Evolutionary conservation across 1,140 invertebrate species (phyloP).

Genomic region (Notospermus geniculatus): DNA sequence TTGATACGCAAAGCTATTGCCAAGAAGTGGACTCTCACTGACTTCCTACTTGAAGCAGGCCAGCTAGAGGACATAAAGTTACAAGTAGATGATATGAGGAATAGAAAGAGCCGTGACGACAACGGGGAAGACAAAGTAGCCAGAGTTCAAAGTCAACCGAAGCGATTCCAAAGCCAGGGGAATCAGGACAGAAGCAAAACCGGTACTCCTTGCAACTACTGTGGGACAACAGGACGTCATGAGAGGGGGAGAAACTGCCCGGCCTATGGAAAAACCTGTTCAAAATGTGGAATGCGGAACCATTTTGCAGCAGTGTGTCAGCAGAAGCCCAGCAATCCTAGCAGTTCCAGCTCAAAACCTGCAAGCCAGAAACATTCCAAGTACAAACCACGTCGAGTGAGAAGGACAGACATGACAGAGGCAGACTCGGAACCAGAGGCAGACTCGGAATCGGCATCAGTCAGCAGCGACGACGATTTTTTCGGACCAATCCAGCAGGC

Average conservation of each 20-base stretch:
- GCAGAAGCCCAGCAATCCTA: constrained; percentile 11
- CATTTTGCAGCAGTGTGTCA: constrained; percentile 17
- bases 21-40: too few relatives aligned
- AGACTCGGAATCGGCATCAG: background rate
- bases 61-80: too few relatives aligned
- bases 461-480: too few relatives aligned
- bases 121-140: background rate
- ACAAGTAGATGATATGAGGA: background rate
- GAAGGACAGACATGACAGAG: too few relatives aligned
- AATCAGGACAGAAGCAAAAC: background rate
- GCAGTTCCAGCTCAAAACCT: background rate
- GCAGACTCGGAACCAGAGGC: background rate
- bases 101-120: background rate
- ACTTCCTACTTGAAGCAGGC: too few relatives aligned
- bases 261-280: constrained; percentile 19
- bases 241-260: constrained; percentile 10
- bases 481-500: background rate
- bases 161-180: too few relatives aligned
- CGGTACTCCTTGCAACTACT: background rate
- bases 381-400: too few relatives aligned
- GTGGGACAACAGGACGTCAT: background rate
- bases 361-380: too few relatives aligned
- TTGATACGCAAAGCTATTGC: too few relatives aligned
- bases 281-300: constrained; percentile 16
- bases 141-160: background rate